phyloP scores from a whole-genome alignment of 2,797 vertebrate species.

The Phalanger gymnotis region DNA sequence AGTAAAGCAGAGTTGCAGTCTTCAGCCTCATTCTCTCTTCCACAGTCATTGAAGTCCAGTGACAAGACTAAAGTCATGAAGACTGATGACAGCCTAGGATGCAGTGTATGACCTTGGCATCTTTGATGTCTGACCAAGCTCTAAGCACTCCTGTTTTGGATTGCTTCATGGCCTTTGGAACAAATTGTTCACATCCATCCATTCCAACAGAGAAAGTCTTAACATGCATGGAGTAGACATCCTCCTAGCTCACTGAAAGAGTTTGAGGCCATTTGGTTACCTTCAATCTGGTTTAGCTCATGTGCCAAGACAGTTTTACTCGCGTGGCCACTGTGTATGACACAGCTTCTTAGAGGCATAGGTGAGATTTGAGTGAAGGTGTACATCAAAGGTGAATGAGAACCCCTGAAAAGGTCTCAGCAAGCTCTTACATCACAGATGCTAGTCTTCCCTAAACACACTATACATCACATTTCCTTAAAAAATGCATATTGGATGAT shows the following conservation, averaged over 20 bases:
- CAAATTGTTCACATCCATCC: background rate
- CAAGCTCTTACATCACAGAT: background rate
- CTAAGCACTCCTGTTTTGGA: background rate
- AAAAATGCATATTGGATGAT: background rate
- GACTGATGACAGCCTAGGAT: background rate
- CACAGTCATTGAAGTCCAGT: background rate
- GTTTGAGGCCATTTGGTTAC: background rate
- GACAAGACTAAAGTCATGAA: background rate
- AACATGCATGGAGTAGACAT: background rate
- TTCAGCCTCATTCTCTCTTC: background rate
- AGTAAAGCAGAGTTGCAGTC: background rate
- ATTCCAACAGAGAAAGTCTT: background rate
- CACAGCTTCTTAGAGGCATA: background rate
- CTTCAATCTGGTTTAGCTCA: too few relatives aligned
- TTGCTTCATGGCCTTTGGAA: background rate
- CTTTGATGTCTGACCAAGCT: too few relatives aligned
- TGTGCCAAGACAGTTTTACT: too few relatives aligned
- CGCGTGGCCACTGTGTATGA: too few relatives aligned
- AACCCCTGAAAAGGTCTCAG: background rate
- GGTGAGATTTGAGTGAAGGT: background rate
- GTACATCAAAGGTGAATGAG: background rate
- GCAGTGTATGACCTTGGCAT: background rate
- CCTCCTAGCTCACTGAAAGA: background rate
- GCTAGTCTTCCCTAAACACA: background rate
- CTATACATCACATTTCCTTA: background rate